These are phyloP conservation scores for Coluber constrictor DNA, from an alignment of 2,797 vertebrate species.

Conservation along the genomic window DNA sequence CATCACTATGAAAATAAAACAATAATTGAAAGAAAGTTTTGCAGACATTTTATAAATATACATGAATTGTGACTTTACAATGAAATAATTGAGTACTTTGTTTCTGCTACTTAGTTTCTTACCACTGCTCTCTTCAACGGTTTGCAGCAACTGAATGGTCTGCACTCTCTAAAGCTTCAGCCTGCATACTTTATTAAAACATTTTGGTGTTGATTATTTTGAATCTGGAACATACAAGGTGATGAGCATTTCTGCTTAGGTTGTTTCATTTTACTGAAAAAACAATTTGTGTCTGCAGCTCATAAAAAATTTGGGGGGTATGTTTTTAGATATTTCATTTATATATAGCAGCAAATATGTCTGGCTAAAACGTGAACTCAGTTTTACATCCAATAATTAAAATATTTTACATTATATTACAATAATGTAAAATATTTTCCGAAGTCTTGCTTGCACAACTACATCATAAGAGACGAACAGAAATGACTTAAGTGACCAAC, in stretches of 20 bases:
- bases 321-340: not conserved
- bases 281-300: not conserved
- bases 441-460: no score
- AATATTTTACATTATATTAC: no score
- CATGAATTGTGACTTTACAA: not conserved
- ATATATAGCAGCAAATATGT: not conserved
- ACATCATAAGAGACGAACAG: no score
- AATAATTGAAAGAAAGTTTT: not conserved
- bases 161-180: not conserved
- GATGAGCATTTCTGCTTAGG: not conserved
- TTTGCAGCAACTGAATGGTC: not conserved
- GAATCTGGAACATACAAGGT: not conserved
- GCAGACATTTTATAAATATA: not conserved
- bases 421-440: constrained; percentile 4
- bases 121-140: not conserved
- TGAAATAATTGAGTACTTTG: not conserved
- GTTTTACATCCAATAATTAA: constrained; percentile 8
- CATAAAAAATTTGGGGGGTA: not conserved
- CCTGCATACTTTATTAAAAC: not conserved
- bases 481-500: no score
- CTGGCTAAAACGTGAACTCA: not conserved
- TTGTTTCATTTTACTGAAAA: not conserved
- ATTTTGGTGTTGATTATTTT: not conserved
- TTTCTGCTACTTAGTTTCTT: not conserved
- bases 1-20: not conserved